Evolutionary conservation across 2,797 vertebrate species (phyloP).

Genomic region (Acridotheres tristis): DNA sequence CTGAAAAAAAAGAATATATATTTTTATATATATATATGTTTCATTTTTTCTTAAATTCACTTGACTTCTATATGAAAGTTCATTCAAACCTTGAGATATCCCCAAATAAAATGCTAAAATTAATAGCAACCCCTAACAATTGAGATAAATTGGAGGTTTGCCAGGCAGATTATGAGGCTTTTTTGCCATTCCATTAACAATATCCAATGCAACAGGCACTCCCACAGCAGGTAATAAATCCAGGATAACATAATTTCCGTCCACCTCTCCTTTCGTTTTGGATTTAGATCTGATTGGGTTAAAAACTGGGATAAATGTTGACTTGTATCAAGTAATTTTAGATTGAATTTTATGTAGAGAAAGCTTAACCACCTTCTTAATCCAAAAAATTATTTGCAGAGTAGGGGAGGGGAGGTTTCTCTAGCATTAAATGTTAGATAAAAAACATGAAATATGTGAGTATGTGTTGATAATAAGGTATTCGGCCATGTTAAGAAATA

Average conservation of each 20-base stretch:
- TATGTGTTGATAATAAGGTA: background rate
- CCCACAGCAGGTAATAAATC: background rate
- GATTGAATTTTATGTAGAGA: background rate
- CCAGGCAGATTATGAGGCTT: background rate
- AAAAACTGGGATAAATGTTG: background rate
- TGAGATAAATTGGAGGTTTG: background rate
- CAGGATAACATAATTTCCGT: background rate
- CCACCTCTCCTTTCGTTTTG: background rate
- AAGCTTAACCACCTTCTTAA: background rate
- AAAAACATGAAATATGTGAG: background rate
- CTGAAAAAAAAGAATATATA: background rate
- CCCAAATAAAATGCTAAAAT: background rate
- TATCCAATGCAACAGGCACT: background rate
- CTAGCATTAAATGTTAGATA: background rate
- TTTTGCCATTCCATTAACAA: background rate
- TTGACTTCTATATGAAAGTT: background rate
- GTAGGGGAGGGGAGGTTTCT: rapidly evolving
- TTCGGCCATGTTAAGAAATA: background rate
- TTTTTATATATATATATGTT: background rate
- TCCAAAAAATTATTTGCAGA: background rate
- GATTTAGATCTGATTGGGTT: background rate
- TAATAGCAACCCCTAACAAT: background rate
- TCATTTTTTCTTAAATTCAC: background rate
- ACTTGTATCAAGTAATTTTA: background rate
- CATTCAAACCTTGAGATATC: background rate